phyloP scores from a whole-genome alignment of 2,797 vertebrate species.

The Enteromius unitaeniatus region DNA sequence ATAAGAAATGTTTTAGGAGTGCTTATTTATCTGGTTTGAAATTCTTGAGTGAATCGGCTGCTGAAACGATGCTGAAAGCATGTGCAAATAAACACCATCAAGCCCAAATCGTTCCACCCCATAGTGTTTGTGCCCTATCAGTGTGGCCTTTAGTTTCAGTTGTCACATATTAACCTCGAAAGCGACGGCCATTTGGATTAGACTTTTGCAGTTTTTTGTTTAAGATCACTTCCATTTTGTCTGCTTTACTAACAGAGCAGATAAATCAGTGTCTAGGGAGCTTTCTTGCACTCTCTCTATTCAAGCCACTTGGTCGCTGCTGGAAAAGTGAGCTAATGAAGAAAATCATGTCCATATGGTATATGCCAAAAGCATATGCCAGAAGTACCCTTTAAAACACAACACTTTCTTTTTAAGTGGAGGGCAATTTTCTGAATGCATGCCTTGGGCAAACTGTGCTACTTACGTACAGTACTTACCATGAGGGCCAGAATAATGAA shows the following conservation, averaged over 20 bases:
- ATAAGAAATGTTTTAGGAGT: not conserved
- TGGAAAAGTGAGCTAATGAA: constrained; percentile 69
- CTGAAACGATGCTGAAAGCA: not conserved
- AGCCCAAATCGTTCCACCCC: not conserved
- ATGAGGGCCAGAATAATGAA: constrained; percentile 16
- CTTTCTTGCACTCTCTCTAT: constrained; percentile 52
- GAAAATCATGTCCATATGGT: constrained; percentile 79
- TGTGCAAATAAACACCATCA: not conserved
- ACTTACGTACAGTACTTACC: constrained; percentile 7
- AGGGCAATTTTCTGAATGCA: constrained; percentile 25
- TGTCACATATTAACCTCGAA: not conserved
- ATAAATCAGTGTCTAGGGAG: constrained; percentile 36
- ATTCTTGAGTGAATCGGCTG: not conserved
- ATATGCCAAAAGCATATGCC: constrained; percentile 62
- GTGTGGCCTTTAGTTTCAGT: constrained; percentile 30
- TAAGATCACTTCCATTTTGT: constrained; percentile 33
- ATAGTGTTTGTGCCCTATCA: not conserved
- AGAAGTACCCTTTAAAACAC: constrained; percentile 37
- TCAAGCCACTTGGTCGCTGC: constrained; percentile 56
- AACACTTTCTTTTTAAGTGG: constrained; percentile 15
- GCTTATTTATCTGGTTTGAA: not conserved
- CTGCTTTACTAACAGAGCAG: constrained; percentile 19
- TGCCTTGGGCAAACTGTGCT: constrained; percentile 14
- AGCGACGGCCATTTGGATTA: not conserved
- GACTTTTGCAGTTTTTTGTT: constrained; percentile 24